A percentile compares a stretch with the other conserved stretches of the same genome.
Evolutionary conservation across 2,888 invertebrate genomes (phyloP).

Genomic region (Melieria picta): DNA sequence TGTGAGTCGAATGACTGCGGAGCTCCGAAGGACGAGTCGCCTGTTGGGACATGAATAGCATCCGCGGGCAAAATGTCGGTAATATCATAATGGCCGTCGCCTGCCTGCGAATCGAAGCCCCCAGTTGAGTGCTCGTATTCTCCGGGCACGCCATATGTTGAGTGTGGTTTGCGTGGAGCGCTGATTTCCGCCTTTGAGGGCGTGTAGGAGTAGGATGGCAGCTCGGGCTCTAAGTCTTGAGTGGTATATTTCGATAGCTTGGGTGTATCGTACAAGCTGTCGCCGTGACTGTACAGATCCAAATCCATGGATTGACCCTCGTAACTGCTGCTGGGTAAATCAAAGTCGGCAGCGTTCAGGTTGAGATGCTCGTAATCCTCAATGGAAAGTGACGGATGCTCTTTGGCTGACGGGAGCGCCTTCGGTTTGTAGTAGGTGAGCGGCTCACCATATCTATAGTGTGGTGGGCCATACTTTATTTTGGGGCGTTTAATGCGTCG

Average conservation of each 20-base stretch:
- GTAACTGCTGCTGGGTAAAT: conserved; percentile 57
- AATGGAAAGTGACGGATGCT: conserved; percentile 40
- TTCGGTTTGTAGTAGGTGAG: conserved; percentile 48
- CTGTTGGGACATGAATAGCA: no score
- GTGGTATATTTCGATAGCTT: conserved; percentile 50
- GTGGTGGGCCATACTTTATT: conserved; percentile 55
- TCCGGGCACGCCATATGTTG: conserved; percentile 49
- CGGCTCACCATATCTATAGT: conserved; percentile 43
- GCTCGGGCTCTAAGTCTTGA: conserved; percentile 36
- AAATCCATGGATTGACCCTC: conserved; percentile 59
- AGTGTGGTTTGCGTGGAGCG: conserved; percentile 50
- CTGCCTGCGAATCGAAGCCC: no score
- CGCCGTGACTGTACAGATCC: conserved; percentile 55
- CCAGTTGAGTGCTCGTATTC: neutral
- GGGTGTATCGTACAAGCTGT: conserved; percentile 46
- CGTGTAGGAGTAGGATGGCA: conserved; percentile 33
- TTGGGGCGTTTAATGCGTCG: conserved; percentile 53
- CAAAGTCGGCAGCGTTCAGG: conserved; percentile 53
- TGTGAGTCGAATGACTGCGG: conserved; percentile 8
- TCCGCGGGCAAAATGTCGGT: no score
- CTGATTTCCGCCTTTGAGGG: conserved; percentile 22
- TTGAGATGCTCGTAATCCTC: conserved; percentile 57
- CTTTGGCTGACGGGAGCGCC: conserved; percentile 12
- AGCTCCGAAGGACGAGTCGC: no score
- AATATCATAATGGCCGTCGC: no score